phyloP scores from a whole-genome alignment of 2,888 invertebrate genomes.

The Flexamia atlantica region DNA sequence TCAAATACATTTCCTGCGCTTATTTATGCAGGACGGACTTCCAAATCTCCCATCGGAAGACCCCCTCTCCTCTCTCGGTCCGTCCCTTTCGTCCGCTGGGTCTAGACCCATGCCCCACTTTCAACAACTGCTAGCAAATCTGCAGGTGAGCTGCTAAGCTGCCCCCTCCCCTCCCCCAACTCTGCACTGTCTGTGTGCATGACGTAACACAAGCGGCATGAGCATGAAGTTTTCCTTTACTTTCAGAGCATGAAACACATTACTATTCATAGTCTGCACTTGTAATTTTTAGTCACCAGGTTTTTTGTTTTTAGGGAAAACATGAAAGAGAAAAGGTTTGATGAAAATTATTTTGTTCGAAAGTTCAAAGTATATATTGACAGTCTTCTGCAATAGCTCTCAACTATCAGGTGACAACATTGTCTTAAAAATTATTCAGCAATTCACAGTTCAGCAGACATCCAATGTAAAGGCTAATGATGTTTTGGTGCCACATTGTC shows the following conservation, averaged over 20 bases:
- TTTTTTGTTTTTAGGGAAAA: too few species aligned
- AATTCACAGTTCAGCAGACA: too few species aligned
- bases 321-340: too few species aligned
- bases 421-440: too few species aligned
- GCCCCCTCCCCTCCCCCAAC: neutral
- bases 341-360: too few species aligned
- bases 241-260: constrained; percentile 46
- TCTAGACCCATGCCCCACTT: constrained; percentile 80
- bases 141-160: constrained; percentile 81
- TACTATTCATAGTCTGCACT: constrained; percentile 16
- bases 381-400: too few species aligned
- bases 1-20: neutral
- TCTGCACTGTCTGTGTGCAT: constrained; percentile 48
- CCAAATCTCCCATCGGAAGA: constrained; percentile 64
- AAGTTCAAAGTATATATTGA: too few species aligned
- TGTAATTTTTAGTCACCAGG: neutral
- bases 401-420: too few species aligned
- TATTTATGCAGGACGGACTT: constrained; percentile 57
- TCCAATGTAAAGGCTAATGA: too few species aligned
- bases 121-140: constrained; percentile 82
- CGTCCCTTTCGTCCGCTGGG: constrained; percentile 68
- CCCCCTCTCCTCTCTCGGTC: constrained; percentile 65
- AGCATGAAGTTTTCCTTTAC: constrained; percentile 38
- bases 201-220: neutral
- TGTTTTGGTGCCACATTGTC: too few species aligned